phyloP scores from a whole-genome alignment of 2,888 invertebrate genomes.

The Nemoura dubitans region DNA sequence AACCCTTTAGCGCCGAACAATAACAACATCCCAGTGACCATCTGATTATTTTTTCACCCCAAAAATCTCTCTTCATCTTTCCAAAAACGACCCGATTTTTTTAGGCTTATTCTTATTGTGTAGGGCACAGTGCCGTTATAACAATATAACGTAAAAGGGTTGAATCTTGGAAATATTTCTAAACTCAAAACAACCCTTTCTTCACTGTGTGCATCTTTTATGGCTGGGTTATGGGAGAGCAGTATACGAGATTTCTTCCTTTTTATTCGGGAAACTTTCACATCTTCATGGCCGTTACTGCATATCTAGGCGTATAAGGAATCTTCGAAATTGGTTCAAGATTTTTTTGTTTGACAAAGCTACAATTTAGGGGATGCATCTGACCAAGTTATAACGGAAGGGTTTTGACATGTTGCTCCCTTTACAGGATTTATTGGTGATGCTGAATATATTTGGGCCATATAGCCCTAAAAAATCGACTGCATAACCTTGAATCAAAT shows the following conservation, averaged over 20 bases:
- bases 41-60: not conserved
- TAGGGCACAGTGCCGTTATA: not conserved
- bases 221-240: not conserved
- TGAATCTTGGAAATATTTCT: not conserved
- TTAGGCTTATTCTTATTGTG: not conserved
- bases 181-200: constrained; percentile 26
- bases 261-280: constrained; percentile 18
- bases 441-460: too few species aligned
- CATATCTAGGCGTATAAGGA: not conserved
- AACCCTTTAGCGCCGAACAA: constrained; percentile 24
- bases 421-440: too few species aligned
- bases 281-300: not conserved
- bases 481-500: too few species aligned
- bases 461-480: too few species aligned
- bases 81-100: not conserved
- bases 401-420: too few species aligned
- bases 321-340: not conserved
- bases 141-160: constrained; percentile 18
- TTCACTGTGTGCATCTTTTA: not conserved
- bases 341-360: not conserved
- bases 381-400: too few species aligned
- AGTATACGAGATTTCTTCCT: not conserved
- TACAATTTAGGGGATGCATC: too few species aligned
- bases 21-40: not conserved
- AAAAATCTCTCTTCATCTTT: not conserved